These are phyloP conservation scores for Anodontia alba DNA, from an alignment of 2,888 invertebrate genomes.

Conservation along the genomic window DNA sequence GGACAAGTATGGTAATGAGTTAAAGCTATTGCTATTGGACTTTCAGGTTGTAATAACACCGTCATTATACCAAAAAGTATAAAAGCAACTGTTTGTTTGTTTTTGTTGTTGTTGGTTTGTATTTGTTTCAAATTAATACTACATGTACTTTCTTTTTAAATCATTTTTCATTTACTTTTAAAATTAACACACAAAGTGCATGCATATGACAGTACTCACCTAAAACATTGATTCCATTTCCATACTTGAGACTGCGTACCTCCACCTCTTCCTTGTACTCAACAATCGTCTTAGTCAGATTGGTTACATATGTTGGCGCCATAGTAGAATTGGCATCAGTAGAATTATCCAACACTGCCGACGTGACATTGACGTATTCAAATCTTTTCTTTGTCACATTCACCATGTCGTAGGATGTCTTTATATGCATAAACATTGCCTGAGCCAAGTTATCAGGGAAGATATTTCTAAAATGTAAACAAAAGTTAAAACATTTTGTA, in stretches of 20 bases:
- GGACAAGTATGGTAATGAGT: no score
- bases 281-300: slow-evolving; percentile 59
- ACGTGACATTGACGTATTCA: slow-evolving; percentile 22
- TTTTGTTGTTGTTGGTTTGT: no score
- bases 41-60: no score
- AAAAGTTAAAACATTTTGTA: no score
- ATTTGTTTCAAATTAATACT: no score
- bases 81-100: no score
- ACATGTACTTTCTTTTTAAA: no score
- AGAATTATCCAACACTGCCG: background rate
- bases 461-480: slow-evolving; percentile 86
- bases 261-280: slow-evolving; percentile 60
- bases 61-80: no score
- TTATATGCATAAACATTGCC: slow-evolving; percentile 87
- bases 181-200: no score
- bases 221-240: slow-evolving; percentile 89
- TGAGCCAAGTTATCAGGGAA: slow-evolving; percentile 88
- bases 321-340: slow-evolving; percentile 53
- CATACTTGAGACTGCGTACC: slow-evolving; percentile 63
- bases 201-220: slow-evolving; percentile 82
- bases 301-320: slow-evolving; percentile 50
- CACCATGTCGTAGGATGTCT: slow-evolving; percentile 85
- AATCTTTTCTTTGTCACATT: slow-evolving; percentile 48
- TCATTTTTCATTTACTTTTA: no score
- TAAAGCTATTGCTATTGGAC: no score